phyloP scores from a whole-genome alignment of 2,888 invertebrate species.

The Leistus spinibarbis region DNA sequence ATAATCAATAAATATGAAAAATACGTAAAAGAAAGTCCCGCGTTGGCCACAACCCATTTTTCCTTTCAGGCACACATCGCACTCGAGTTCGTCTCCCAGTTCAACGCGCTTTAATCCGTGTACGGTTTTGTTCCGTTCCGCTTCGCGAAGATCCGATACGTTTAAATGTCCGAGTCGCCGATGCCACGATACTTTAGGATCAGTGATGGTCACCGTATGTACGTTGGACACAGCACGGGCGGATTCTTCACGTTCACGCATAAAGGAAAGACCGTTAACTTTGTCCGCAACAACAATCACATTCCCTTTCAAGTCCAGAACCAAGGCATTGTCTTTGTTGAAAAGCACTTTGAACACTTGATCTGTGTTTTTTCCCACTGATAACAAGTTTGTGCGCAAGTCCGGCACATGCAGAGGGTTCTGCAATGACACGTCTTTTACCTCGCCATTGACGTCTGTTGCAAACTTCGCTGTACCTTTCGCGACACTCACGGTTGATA shows the following conservation, averaged over 20 bases:
- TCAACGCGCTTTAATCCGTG: conserved; percentile 33
- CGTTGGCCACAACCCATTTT: too few species aligned
- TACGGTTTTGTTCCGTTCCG: not conserved
- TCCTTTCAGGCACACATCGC: conserved; percentile 35
- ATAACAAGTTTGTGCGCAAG: conserved; percentile 1
- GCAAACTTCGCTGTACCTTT: conserved; percentile 17
- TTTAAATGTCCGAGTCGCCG: conserved; percentile 15
- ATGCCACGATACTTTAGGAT: conserved; percentile 21
- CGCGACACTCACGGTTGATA: conserved; percentile 6
- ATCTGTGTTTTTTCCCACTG: conserved; percentile 22
- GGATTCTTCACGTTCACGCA: not conserved
- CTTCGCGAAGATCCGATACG: conserved; percentile 3
- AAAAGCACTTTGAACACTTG: not conserved
- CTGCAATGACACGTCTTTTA: too few species aligned
- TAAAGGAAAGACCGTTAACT: conserved; percentile 6
- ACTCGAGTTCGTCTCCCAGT: conserved; percentile 21
- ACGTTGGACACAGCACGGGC: not conserved
- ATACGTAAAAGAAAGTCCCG: too few species aligned
- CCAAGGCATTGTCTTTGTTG: too few species aligned
- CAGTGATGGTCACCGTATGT: not conserved
- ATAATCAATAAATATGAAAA: too few species aligned
- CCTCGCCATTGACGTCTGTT: too few species aligned
- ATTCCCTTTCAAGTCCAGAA: not conserved
- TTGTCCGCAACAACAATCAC: not conserved
- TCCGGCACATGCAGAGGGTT: not conserved